Evolutionary conservation across 2,797 vertebrate species (phyloP).

Genomic region (Xiphophorus birchmanni): DNA sequence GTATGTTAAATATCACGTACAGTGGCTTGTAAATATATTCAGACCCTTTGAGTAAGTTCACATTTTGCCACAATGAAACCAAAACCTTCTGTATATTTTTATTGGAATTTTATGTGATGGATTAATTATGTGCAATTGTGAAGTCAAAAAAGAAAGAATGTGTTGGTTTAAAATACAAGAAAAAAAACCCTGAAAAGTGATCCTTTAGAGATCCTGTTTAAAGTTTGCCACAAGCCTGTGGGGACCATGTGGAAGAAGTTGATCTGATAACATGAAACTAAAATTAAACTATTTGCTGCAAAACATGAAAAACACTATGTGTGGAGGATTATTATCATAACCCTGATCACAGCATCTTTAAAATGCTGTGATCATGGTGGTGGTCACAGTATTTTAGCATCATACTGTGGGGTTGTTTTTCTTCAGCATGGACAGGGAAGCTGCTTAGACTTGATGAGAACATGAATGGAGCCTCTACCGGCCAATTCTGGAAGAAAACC

Average conservation of each 20-base stretch:
- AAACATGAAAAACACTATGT: neutral
- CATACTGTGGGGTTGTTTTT: neutral
- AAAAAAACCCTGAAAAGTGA: no score
- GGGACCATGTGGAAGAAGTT: neutral
- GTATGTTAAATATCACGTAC: neutral
- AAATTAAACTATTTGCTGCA: neutral
- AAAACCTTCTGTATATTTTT: neutral
- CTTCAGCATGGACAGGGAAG: neutral
- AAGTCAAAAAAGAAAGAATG: neutral
- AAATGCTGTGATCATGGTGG: neutral
- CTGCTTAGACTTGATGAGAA: neutral
- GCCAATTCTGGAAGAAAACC: neutral
- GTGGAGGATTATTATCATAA: neutral
- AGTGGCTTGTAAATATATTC: neutral
- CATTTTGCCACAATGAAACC: neutral
- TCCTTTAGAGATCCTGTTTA: neutral
- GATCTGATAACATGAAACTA: neutral
- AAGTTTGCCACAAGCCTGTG: neutral
- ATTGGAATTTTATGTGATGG: neutral
- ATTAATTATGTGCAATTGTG: neutral
- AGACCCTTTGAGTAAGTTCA: neutral
- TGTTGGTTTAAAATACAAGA: neutral
- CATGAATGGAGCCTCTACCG: neutral
- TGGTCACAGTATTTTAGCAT: neutral
- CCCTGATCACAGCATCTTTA: neutral